A percentile compares a stretch with the other conserved stretches of the same genome.
phyloP scores from a whole-genome alignment of 2,888 invertebrate species.

The Zonitis immaculata region DNA sequence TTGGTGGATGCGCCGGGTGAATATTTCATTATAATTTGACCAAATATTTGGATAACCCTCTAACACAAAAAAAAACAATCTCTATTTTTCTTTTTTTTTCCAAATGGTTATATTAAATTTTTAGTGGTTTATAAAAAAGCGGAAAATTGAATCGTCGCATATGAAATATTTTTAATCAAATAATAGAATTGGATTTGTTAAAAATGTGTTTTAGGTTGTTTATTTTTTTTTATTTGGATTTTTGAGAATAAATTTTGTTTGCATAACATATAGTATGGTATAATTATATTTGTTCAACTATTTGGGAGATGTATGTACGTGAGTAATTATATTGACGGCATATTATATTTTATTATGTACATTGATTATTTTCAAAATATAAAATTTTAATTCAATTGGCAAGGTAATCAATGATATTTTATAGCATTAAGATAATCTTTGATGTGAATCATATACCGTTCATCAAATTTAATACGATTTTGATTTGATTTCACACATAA shows the following conservation, averaged over 20 bases:
- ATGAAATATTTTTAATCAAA: too few species aligned
- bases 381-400: neutral
- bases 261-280: too few species aligned
- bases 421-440: neutral
- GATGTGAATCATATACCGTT: neutral
- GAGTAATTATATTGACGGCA: neutral
- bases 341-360: neutral
- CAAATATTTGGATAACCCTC: slow-evolving; percentile 1
- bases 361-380: neutral
- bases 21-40: neutral
- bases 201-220: too few species aligned
- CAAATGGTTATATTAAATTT: neutral
- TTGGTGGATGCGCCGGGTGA: slow-evolving; percentile 17
- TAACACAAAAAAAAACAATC: too few species aligned
- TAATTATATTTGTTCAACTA: too few species aligned
- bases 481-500: neutral
- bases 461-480: too few species aligned
- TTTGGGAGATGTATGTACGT: neutral
- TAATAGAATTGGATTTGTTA: too few species aligned
- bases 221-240: too few species aligned
- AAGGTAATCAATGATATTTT: neutral
- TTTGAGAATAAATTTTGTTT: too few species aligned
- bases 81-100: too few species aligned
- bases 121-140: neutral
- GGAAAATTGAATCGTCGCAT: neutral